Evolutionary conservation across 2,797 vertebrate species (phyloP).

Genomic region (Poeciliopsis infans): DNA sequence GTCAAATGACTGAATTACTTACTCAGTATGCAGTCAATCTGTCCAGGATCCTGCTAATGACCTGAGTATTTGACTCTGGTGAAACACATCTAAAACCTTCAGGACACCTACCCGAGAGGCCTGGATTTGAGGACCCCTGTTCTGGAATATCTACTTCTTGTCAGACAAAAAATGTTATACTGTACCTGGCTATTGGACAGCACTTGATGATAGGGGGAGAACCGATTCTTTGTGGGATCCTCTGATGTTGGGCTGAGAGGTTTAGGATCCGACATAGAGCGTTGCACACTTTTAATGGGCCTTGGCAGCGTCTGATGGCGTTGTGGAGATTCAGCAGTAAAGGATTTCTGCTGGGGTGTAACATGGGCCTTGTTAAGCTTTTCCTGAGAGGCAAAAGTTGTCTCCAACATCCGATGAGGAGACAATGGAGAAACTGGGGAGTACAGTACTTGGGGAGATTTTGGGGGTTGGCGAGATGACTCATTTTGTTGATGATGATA

Average conservation of each 20-base stretch:
- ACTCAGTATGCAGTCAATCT: too few relatives aligned
- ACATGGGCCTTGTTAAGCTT: constrained; percentile 98
- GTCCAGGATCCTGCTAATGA: too few relatives aligned
- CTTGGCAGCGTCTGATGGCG: constrained; percentile 94
- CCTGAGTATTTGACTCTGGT: too few relatives aligned
- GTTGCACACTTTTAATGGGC: constrained; percentile 97
- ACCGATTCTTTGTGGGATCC: constrained; percentile 91
- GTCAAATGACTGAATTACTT: too few relatives aligned
- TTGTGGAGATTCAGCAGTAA: constrained; percentile 88
- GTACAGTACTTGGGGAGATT: constrained; percentile 98
- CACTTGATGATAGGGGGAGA: constrained; percentile 92
- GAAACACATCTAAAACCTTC: too few relatives aligned
- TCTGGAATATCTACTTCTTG: neutral
- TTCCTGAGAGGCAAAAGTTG: constrained; percentile 94
- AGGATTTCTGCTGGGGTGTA: constrained; percentile 97
- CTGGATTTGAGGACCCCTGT: too few relatives aligned
- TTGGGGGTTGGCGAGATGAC: constrained; percentile 91
- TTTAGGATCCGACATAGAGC: constrained; percentile 98
- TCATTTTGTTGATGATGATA: constrained; percentile 89
- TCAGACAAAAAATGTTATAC: constrained; percentile 27
- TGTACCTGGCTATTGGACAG: constrained; percentile 93
- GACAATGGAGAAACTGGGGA: constrained; percentile 97
- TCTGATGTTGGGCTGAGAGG: constrained; percentile 98
- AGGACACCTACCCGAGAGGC: too few relatives aligned
- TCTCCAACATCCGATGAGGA: constrained; percentile 95